Percentiles rank a stretch among this genome's conserved stretches.
phyloP scores from a whole-genome alignment of 2,797 vertebrate species.

The Melanotaenia parkinsoni region DNA sequence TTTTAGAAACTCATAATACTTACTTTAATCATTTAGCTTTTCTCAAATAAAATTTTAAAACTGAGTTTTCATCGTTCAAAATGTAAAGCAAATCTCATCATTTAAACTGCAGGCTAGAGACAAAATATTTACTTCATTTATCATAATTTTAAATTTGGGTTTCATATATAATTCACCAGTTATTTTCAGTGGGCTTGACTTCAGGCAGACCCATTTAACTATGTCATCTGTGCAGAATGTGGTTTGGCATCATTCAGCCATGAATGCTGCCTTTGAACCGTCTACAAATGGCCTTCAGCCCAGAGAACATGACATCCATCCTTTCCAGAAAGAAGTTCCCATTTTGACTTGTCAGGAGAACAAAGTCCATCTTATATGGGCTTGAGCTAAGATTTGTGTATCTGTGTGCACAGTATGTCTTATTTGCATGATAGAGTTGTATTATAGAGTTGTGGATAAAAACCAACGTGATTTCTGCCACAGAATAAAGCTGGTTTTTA shows the following conservation, averaged over 20 bases:
- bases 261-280: not conserved
- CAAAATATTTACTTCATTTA: too few species aligned
- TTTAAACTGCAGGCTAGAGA: too few species aligned
- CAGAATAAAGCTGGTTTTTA: not conserved
- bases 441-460: not conserved
- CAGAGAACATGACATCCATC: not conserved
- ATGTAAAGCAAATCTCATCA: too few species aligned
- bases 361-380: not conserved
- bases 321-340: not conserved
- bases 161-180: not conserved
- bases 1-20: too few species aligned
- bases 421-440: not conserved
- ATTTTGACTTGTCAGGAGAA: not conserved
- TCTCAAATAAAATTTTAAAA: too few species aligned
- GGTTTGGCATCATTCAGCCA: not conserved
- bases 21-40: too few species aligned
- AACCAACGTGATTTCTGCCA: too few species aligned
- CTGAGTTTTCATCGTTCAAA: too few species aligned
- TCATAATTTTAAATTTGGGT: too few species aligned
- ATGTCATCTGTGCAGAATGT: too few species aligned
- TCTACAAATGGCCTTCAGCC: not conserved
- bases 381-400: not conserved
- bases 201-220: not conserved
- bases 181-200: not conserved
- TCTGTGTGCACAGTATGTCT: not conserved